Conservation (phyloP, 2,797 vertebrate species). For the Sandelia bainsii region DNA sequence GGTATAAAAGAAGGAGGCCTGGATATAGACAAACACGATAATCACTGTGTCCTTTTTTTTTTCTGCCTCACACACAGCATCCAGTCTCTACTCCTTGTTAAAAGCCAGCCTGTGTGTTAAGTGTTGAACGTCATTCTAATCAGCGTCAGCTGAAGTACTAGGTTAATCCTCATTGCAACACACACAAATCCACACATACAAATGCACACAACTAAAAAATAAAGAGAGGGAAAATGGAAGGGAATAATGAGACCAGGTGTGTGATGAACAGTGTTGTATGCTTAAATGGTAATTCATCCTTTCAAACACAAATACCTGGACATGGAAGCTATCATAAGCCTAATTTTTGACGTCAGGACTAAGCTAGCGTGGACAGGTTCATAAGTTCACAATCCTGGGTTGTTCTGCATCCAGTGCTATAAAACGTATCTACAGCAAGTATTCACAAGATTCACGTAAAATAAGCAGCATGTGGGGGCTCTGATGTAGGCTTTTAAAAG, state of each 20-base stretch:
- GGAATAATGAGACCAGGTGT: constrained; percentile 46
- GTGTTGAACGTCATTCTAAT: constrained; percentile 75
- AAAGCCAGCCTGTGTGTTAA: constrained; percentile 45
- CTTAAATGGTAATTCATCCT: constrained; percentile 41
- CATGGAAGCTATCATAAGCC: constrained; percentile 41
- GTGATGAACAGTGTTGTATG: constrained; percentile 20
- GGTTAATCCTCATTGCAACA: constrained; percentile 78
- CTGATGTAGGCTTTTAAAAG: background rate
- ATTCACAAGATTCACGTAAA: background rate
- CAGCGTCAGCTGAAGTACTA: constrained; percentile 76
- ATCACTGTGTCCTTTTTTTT: constrained; percentile 27
- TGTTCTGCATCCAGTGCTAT: constrained; percentile 19
- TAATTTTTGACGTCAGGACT: constrained; percentile 34
- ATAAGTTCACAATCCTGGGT: constrained; percentile 37
- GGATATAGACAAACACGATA: constrained; percentile 12
- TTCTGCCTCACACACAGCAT: constrained; percentile 4
- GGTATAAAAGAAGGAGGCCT: constrained; percentile 20
- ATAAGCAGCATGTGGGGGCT: background rate
- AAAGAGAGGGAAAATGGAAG: background rate
- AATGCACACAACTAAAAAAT: constrained; percentile 1
- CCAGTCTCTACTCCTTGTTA: constrained; percentile 27
- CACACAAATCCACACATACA: constrained; percentile 48
- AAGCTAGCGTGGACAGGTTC: constrained; percentile 20
- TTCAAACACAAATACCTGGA: constrained; percentile 46
- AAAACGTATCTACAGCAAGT: constrained; percentile 8